phyloP scores from a whole-genome alignment of 2,113 vertebrate species.

The Thamnaconus septentrionalis region DNA sequence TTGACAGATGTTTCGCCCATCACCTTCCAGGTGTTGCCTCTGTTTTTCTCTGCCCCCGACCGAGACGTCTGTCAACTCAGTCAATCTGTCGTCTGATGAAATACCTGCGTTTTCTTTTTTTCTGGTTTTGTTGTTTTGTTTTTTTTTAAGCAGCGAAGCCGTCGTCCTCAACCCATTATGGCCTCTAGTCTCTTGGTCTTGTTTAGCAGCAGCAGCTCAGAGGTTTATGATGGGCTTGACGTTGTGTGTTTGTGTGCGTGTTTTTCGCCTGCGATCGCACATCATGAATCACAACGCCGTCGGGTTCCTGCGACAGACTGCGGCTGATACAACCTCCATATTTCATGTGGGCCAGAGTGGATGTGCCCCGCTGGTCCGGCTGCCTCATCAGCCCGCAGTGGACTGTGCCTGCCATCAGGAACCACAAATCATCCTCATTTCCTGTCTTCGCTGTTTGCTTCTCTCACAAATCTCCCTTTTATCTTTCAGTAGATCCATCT shows the following conservation, averaged over 20 bases:
- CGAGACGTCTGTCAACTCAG: no score
- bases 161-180: no score
- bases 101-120: no score
- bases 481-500: background rate
- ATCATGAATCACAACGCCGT: constrained; percentile 54
- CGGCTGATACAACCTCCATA: constrained; percentile 57
- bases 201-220: no score
- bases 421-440: constrained; percentile 48
- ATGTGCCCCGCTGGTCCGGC: constrained; percentile 5
- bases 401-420: constrained; percentile 31
- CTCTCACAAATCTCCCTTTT: constrained; percentile 3
- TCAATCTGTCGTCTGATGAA: no score
- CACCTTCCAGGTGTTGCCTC: no score
- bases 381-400: constrained; percentile 37
- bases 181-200: no score
- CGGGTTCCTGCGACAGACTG: constrained; percentile 50
- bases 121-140: no score
- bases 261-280: background rate
- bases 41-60: no score
- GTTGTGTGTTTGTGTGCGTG: constrained; percentile 9
- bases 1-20: no score
- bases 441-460: constrained; percentile 16
- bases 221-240: background rate
- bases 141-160: no score
- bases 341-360: constrained; percentile 45